These are phyloP conservation scores for Gouania willdenowi DNA, from an alignment of 2,797 vertebrate genomes.

Conservation along the genomic window DNA sequence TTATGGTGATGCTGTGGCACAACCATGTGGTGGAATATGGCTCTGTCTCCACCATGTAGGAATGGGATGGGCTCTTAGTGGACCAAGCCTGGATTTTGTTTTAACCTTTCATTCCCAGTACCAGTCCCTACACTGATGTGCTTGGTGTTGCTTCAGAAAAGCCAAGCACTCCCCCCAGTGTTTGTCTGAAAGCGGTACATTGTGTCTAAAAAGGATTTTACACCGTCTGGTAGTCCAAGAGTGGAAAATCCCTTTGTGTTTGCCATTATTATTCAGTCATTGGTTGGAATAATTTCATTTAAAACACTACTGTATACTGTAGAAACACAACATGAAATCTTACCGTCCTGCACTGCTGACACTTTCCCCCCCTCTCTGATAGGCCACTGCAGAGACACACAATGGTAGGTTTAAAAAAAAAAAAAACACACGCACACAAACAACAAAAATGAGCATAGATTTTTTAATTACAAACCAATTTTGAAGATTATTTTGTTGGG, in stretches of 20 bases:
- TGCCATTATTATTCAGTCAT: neutral
- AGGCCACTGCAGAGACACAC: slow-evolving; percentile 81
- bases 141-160: slow-evolving; percentile 48
- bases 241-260: too few species aligned
- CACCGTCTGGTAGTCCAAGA: neutral
- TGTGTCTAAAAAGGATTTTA: slow-evolving; percentile 13
- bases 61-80: slow-evolving; percentile 43
- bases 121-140: slow-evolving; percentile 13
- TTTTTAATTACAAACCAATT: too few species aligned
- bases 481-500: too few species aligned
- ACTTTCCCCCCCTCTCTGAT: slow-evolving; percentile 96
- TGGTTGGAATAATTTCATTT: neutral
- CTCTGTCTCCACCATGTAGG: slow-evolving; percentile 29
- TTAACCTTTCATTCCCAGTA: slow-evolving; percentile 38
- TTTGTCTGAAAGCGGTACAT: slow-evolving; percentile 29
- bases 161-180: slow-evolving; percentile 86
- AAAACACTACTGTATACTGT: neutral
- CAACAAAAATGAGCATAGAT: too few species aligned
- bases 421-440: too few species aligned
- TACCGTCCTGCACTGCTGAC: slow-evolving; percentile 97
- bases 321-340: slow-evolving; percentile 32
- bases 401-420: too few species aligned
- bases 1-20: slow-evolving; percentile 54
- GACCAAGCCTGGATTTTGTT: slow-evolving; percentile 66
- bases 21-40: slow-evolving; percentile 61